Percentiles rank a stretch among this genome's conserved stretches.
Evolutionary conservation across 2,113 vertebrate species (phyloP).

Genomic region (Craseonycteris thonglongyai): DNA sequence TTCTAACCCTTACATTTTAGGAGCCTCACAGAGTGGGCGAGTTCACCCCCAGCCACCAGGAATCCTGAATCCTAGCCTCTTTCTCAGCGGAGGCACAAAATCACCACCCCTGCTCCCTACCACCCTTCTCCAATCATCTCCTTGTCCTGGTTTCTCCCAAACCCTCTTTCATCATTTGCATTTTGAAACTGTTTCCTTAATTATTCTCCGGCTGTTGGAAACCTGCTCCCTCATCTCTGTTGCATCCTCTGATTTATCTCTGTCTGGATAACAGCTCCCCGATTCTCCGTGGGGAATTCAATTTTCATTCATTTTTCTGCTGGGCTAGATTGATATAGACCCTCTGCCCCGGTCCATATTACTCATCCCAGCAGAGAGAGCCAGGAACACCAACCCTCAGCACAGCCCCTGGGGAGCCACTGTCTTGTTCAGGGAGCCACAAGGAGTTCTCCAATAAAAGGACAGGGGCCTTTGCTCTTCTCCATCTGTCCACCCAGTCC

Average conservation of each 20-base stretch:
- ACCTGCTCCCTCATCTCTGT: slow-evolving; percentile 48
- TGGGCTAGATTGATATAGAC: slow-evolving; percentile 78
- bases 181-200: slow-evolving; percentile 78
- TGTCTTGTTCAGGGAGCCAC: slow-evolving; percentile 57
- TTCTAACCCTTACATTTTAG: slow-evolving; percentile 14
- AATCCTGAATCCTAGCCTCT: background rate
- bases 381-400: slow-evolving; percentile 19
- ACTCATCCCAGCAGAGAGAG: slow-evolving; percentile 54
- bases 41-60: background rate
- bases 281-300: slow-evolving; percentile 77
- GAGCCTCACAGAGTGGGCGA: background rate
- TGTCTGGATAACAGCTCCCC: slow-evolving; percentile 75
- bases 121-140: slow-evolving; percentile 27
- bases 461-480: slow-evolving; percentile 49
- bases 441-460: slow-evolving; percentile 68
- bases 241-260: slow-evolving; percentile 81
- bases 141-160: background rate
- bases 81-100: background rate
- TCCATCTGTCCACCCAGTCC: slow-evolving; percentile 41
- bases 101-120: background rate
- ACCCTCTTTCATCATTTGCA: slow-evolving; percentile 55
- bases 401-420: slow-evolving; percentile 52
- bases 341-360: slow-evolving; percentile 76
- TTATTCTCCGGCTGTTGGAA: slow-evolving; percentile 72
- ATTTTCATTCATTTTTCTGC: slow-evolving; percentile 86